A percentile compares a stretch with the other conserved stretches of the same genome.
Evolutionary conservation across 2,797 vertebrate genomes (phyloP).

Genomic region (Huso huso): DNA sequence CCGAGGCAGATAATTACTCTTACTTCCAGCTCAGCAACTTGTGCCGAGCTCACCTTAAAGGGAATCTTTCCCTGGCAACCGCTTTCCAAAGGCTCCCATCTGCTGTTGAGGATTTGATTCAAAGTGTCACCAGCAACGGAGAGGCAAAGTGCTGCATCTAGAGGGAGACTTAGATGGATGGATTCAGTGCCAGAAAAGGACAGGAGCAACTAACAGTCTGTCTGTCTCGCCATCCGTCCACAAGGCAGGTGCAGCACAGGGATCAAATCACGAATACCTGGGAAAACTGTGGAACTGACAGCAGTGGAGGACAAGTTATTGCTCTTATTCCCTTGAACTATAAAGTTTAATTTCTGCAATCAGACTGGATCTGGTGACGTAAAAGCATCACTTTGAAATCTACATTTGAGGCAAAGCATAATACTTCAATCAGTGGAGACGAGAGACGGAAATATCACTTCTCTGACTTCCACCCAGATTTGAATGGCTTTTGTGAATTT

Average conservation of each 20-base stretch:
- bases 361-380: too few species aligned
- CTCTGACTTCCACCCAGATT: background rate
- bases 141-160: background rate
- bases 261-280: background rate
- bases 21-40: slow-evolving; percentile 18
- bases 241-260: background rate
- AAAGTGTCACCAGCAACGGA: background rate
- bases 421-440: background rate
- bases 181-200: background rate
- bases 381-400: background rate
- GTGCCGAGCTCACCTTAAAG: slow-evolving; percentile 16
- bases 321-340: background rate
- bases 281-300: background rate
- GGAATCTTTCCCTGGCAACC: slow-evolving; percentile 26
- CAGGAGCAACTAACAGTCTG: background rate
- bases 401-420: slow-evolving; percentile 1
- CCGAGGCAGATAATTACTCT: slow-evolving; percentile 10
- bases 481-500: background rate
- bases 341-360: background rate
- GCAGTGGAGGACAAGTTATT: background rate
- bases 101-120: background rate
- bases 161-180: background rate
- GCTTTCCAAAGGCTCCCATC: slow-evolving; percentile 8
- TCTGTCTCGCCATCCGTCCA: background rate
- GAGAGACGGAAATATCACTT: slow-evolving; percentile 1